Conservation (phyloP, 2,888 invertebrate species). For the Hyposoter dolosus region DNA sequence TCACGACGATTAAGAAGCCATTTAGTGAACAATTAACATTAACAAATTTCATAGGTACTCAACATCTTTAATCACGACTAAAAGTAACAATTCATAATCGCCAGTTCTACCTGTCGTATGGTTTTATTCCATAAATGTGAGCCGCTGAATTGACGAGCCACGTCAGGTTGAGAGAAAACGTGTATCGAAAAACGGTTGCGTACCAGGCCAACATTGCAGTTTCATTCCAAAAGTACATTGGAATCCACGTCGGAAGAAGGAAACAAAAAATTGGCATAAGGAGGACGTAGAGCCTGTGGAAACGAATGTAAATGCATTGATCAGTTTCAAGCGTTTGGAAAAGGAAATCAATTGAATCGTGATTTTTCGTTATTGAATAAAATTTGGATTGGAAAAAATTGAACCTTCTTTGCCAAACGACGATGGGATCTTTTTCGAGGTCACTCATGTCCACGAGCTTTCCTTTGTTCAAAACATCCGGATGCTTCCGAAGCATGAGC, state of each 20-base stretch:
- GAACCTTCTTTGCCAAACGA: slow-evolving; percentile 94
- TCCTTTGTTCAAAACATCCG: slow-evolving; percentile 94
- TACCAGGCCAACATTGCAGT: slow-evolving; percentile 91
- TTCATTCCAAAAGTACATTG: slow-evolving; percentile 92
- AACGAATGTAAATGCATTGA: neutral
- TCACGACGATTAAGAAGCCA: no score
- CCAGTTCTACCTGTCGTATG: slow-evolving; percentile 90
- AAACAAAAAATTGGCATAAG: slow-evolving; percentile 93
- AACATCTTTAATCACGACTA: no score
- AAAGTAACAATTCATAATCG: no score
- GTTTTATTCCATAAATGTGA: slow-evolving; percentile 95
- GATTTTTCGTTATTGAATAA: neutral
- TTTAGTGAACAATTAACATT: no score
- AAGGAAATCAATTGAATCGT: neutral
- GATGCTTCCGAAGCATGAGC: slow-evolving; percentile 95
- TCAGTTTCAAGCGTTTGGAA: neutral
- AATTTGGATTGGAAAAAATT: no score
- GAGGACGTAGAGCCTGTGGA: slow-evolving; percentile 90
- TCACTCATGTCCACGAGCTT: slow-evolving; percentile 95
- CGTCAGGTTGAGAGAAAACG: slow-evolving; percentile 92
- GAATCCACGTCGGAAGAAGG: slow-evolving; percentile 91
- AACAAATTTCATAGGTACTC: no score
- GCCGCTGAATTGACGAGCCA: slow-evolving; percentile 98
- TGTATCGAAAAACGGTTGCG: slow-evolving; percentile 91
- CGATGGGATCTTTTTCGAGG: slow-evolving; percentile 92